These are phyloP conservation scores for Sycophila texana DNA, from an alignment of 2,888 invertebrate genomes.

Conservation along the genomic window DNA sequence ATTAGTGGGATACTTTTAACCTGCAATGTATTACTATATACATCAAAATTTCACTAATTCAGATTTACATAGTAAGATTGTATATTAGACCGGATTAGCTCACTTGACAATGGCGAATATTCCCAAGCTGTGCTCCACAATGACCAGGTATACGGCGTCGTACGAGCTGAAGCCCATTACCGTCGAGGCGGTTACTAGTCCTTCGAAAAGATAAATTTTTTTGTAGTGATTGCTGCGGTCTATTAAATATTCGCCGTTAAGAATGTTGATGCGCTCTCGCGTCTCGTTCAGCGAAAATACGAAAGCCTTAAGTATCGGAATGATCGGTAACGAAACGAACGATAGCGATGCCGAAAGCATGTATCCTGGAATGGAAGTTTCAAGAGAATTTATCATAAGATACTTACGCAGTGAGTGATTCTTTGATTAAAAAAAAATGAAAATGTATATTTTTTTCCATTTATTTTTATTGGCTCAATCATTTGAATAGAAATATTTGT, in stretches of 20 bases:
- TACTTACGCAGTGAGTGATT: no score
- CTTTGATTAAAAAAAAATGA: no score
- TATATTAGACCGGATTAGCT: neutral
- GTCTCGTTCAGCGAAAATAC: neutral
- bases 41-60: no score
- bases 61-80: no score
- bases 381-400: no score
- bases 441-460: no score
- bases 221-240: neutral
- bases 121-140: constrained; percentile 10
- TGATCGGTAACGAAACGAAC: neutral
- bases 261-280: neutral
- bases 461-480: no score
- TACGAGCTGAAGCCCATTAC: neutral
- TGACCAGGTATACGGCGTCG: neutral
- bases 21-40: no score
- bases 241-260: constrained; percentile 8
- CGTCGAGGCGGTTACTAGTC: neutral
- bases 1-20: no score
- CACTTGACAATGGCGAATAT: constrained; percentile 3
- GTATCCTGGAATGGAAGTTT: no score
- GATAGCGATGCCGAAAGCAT: neutral
- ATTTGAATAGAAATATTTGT: no score
- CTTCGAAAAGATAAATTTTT: constrained; percentile 15
- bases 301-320: neutral